Evolutionary conservation across 2,113 vertebrate genomes (phyloP), one percentile per base, ranked within the genome.

Genomic region (Trochalopteron elliotii): DNA sequence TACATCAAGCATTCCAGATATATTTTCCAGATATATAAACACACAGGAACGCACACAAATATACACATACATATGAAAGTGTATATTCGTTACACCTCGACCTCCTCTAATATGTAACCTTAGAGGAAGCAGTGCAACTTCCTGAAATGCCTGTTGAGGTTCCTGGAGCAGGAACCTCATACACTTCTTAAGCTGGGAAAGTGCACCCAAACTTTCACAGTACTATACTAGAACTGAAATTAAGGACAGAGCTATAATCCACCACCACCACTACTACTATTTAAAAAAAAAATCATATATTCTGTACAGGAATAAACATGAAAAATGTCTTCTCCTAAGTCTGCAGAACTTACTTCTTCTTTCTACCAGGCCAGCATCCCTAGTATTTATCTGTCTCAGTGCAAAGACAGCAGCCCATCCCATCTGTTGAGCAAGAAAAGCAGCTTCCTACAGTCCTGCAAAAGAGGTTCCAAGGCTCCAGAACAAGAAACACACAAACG

Each of bases 51-150:
- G 5, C 4, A 45, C 21, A 70, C 30, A 61, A 40, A 80, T 5
- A 50, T 2, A 31, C 6, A 53, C 10, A 35, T 3, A 17, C 3
- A 49, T 4, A 33, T 13, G 31, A 15, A 63, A 10, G 4, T 0
- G 3, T 12, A 30, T 14, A 57, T 12, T 52, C 21, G 23, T 81
- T 49, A 82, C 3, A 27, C 12, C 6, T 64, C 53, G 39, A 25
- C 13, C 47, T 72, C 47, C 57, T 52, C 77, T 76, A 39, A 42
- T 33, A 52, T 80, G 14, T 24, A 35, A 61, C 18, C 39, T 80
- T 28, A 37, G 7, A 88, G 57, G 49, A 56, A 59, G 33, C 22
- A 67, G 4, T 5, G 3, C 42, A 82, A 56, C 17, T 53, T 84
- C 27, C 76, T 56, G 12, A 68, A 86, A 78, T 28, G 33, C 22